Conservation (phyloP, 2,113 vertebrate genomes). For the Vidua chalybeata region DNA sequence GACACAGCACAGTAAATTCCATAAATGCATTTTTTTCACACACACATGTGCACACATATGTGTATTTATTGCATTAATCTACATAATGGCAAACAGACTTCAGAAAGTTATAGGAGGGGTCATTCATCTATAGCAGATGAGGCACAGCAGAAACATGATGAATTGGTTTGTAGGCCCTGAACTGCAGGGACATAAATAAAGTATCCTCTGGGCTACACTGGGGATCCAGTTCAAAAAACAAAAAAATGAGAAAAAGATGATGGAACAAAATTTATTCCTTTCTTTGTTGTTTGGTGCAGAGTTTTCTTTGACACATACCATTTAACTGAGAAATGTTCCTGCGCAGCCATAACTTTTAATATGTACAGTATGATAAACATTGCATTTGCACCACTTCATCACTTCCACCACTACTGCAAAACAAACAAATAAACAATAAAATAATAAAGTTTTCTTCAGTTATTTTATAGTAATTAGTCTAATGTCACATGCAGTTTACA, state of each 20-base stretch:
- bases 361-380: slow-evolving; percentile 43
- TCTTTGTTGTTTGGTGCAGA: slow-evolving; percentile 56
- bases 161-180: slow-evolving; percentile 72
- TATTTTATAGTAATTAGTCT: slow-evolving; percentile 44
- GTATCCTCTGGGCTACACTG: slow-evolving; percentile 68
- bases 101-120: slow-evolving; percentile 74
- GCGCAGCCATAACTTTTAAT: slow-evolving; percentile 58
- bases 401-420: neutral
- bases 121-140: slow-evolving; percentile 78
- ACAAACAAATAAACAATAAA: neutral
- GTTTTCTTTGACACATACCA: slow-evolving; percentile 62
- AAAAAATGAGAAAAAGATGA: slow-evolving; percentile 28
- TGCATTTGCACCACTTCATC: slow-evolving; percentile 55
- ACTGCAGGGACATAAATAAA: slow-evolving; percentile 78
- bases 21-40: slow-evolving; percentile 19
- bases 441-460: slow-evolving; percentile 14
- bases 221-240: slow-evolving; percentile 68
- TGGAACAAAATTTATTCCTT: slow-evolving; percentile 42
- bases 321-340: slow-evolving; percentile 68
- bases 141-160: slow-evolving; percentile 69
- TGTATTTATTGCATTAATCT: slow-evolving; percentile 76
- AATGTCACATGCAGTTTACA: slow-evolving; percentile 37
- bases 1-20: neutral
- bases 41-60: neutral
- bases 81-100: slow-evolving; percentile 76